A percentile compares a stretch with the other conserved stretches of the same genome.
Evolutionary conservation across 2,797 vertebrate species (phyloP).

Genomic region (Protosalanx chinensis): DNA sequence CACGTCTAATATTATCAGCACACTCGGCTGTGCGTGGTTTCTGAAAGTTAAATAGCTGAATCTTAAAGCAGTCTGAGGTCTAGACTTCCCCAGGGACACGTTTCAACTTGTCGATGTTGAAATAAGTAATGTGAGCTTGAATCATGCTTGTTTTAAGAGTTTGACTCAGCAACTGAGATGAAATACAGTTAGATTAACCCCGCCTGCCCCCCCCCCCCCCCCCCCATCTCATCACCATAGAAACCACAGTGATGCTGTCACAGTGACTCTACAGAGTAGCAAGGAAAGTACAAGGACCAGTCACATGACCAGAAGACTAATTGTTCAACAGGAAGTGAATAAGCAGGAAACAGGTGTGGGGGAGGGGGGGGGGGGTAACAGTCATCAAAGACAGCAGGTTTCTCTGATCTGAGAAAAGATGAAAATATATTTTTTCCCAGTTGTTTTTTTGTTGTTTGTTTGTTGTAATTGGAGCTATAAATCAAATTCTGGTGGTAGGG

Average conservation of each 20-base stretch:
- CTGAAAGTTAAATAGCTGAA: background rate
- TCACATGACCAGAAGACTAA: too few species aligned
- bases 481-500: conserved; percentile 49
- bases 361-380: too few species aligned
- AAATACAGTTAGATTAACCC: background rate
- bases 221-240: too few species aligned
- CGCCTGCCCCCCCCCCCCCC: too few species aligned
- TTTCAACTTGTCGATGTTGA: background rate
- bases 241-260: too few species aligned
- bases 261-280: too few species aligned
- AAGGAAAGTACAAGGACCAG: too few species aligned
- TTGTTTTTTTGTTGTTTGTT: conserved; percentile 41
- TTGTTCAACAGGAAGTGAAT: too few species aligned
- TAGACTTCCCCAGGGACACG: background rate
- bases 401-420: background rate
- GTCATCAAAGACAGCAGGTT: background rate
- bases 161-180: background rate
- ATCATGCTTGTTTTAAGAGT: background rate
- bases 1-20: background rate
- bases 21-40: background rate
- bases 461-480: conserved; percentile 64
- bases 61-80: background rate
- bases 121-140: background rate
- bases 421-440: background rate
- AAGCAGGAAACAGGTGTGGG: too few species aligned